Evolutionary conservation across 2,888 invertebrate species (phyloP), one percentile per base, ranked within the genome.

Genomic region (Perizoma affinitatum): DNA sequence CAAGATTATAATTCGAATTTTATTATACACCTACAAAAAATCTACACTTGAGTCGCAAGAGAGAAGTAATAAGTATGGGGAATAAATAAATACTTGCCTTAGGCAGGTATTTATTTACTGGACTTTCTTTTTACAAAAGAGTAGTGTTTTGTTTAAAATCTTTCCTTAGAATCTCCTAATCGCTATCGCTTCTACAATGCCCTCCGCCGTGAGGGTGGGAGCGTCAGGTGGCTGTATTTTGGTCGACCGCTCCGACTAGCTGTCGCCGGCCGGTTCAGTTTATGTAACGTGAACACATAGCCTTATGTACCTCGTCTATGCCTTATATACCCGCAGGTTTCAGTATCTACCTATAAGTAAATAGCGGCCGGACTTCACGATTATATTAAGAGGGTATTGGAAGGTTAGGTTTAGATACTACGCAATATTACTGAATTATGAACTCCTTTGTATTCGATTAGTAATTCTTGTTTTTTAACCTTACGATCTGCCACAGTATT

Each of bases 201-300:
- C 4, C 59, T 0, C 52, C 5, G 8, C 54, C 72, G 50, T 70
- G 73, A 75, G 82, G 83, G 83, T 77, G 81, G 80, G 83, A 81
- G 85, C 88, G 90, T 86, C 91, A 91, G 91, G 91, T 91, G 91
- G 86, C 84, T 83, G 88, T 86, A 90, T 90, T 90, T 90, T 84
- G 89, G 90, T 86, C 87, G 87, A 82, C 76, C 80, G 82, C 80
- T 82, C 84, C 85, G 83, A 78, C 83, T 82, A 76, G 84, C 83
- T 83, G 84, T 81, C 86, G 84, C 83, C 68, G 68, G 43, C 65
- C 83, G 76, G 75, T 83, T 80, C 83, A 80, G 87, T 82, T 89
- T 90, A 90, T 88, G 82, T 89, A 88, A 86, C 83, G 61, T 36
- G 74, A 71, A 71, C 71, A 84, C 78, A 81, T 77, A 81, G 71